Evolutionary conservation across 2,113 vertebrate species (phyloP).

Genomic region (Macrotis lagotis): DNA sequence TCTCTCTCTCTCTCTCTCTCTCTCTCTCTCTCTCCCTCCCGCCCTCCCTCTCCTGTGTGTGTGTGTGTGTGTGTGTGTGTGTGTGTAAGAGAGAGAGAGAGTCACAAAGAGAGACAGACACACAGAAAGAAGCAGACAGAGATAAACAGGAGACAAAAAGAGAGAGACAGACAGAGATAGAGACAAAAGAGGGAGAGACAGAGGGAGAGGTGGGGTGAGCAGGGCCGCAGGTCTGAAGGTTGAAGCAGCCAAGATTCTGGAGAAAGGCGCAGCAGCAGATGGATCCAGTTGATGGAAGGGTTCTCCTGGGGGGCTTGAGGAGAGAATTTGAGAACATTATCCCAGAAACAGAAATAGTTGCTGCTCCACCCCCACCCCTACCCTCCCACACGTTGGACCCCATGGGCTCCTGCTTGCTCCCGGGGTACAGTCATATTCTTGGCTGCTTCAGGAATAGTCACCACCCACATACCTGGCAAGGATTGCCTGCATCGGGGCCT

Average conservation of each 20-base stretch:
- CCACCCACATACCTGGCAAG: not conserved
- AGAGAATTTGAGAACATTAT: not conserved
- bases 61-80: too few relatives aligned
- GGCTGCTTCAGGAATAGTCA: not conserved
- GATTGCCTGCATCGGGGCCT: not conserved
- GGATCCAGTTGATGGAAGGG: not conserved
- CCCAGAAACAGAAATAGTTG: not conserved
- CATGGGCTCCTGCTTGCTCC: not conserved
- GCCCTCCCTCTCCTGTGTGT: too few relatives aligned
- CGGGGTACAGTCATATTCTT: too few relatives aligned
- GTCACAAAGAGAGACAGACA: not conserved
- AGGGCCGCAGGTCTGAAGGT: not conserved
- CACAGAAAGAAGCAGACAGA: not conserved
- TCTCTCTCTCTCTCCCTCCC: too few relatives aligned
- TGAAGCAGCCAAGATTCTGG: not conserved
- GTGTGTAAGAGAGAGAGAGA: not conserved
- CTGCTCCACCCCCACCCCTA: not conserved
- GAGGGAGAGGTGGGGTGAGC: not conserved
- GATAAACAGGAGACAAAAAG: not conserved
- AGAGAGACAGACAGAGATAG: too few relatives aligned
- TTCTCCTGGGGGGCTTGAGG: not conserved
- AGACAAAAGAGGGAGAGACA: too few relatives aligned
- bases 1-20: too few relatives aligned
- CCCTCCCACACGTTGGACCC: too few relatives aligned
- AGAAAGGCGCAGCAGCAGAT: not conserved